These are phyloP conservation scores for Pyrocephalus nanus DNA, from an alignment of 2,797 vertebrate genomes.

Conservation along the genomic window DNA sequence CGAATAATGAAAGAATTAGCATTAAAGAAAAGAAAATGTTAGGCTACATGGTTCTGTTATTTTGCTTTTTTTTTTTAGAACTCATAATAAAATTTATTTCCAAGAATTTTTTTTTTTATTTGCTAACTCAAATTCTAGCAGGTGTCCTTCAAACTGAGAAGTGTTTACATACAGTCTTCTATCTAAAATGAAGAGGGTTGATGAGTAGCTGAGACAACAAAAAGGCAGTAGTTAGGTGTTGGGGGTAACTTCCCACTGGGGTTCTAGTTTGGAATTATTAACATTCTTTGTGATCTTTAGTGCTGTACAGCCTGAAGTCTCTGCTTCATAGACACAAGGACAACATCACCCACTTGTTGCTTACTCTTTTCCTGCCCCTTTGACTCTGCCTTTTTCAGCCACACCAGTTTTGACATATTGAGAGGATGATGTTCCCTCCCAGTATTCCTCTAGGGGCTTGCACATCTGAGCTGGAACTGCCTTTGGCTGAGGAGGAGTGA, in stretches of 20 bases:
- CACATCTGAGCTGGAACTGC: background rate
- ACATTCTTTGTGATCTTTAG: background rate
- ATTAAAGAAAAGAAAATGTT: background rate
- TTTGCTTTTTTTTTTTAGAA: background rate
- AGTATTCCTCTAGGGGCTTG: background rate
- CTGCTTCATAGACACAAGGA: background rate
- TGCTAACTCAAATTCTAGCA: background rate
- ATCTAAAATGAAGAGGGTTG: background rate
- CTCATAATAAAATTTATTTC: background rate
- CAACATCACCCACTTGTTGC: background rate
- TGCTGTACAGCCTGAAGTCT: background rate
- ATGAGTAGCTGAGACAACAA: background rate
- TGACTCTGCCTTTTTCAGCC: background rate
- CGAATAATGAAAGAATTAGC: background rate
- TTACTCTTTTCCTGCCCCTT: background rate
- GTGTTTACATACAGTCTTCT: background rate
- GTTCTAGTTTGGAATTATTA: background rate
- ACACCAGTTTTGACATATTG: background rate
- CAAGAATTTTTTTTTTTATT: background rate
- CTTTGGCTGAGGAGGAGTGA: background rate
- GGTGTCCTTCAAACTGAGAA: background rate
- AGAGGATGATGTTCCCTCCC: background rate
- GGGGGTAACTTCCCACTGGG: background rate
- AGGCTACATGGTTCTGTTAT: background rate
- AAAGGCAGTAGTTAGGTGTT: background rate